Evolutionary conservation across 2,888 invertebrate species (phyloP).

Genomic region (Cryptus viduatorius): DNA sequence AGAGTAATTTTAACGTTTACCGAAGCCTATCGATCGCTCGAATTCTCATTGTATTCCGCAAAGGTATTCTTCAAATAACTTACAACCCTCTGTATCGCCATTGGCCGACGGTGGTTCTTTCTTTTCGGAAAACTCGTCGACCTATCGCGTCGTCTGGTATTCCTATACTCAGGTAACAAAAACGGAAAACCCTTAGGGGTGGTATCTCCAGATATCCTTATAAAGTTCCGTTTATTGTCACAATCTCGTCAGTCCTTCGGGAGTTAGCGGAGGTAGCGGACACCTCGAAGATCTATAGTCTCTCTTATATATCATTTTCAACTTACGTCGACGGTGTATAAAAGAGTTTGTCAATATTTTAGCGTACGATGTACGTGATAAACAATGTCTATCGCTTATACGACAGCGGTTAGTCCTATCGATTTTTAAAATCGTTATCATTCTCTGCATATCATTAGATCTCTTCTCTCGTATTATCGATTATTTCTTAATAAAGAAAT

Average conservation of each 20-base stretch:
- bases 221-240: background rate
- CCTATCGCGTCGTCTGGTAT: background rate
- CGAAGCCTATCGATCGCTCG: background rate
- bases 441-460: background rate
- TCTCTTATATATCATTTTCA: background rate
- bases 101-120: background rate
- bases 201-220: background rate
- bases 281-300: slow-evolving; percentile 23
- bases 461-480: background rate
- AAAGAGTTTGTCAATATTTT: slow-evolving; percentile 15
- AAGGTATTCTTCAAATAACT: slow-evolving; percentile 1
- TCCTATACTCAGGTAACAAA: background rate
- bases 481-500: too few relatives aligned
- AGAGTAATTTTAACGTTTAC: background rate
- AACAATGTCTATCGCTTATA: slow-evolving; percentile 67
- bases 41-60: background rate
- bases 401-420: slow-evolving; percentile 36
- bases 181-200: background rate
- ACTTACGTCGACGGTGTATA: background rate
- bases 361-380: slow-evolving; percentile 65
- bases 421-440: background rate
- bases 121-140: background rate
- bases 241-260: slow-evolving; percentile 20
- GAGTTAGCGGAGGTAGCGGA: slow-evolving; percentile 9
- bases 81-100: slow-evolving; percentile 7